Evolutionary conservation across 2,888 invertebrate genomes (phyloP).

Genomic region (Sinhomidia bicolor): DNA sequence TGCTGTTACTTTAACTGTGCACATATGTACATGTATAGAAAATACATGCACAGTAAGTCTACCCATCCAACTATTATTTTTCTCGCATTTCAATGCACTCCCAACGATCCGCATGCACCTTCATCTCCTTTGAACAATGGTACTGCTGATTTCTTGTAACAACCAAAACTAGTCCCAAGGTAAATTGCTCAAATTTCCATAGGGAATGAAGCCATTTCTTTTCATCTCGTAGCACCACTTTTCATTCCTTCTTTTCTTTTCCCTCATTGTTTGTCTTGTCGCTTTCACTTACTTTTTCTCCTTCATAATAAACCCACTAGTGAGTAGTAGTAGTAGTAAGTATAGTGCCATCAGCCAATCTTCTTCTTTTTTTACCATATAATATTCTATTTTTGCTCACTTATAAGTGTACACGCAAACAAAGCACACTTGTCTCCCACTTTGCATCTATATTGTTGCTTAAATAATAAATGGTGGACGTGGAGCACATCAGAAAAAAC

Average conservation of each 20-base stretch:
- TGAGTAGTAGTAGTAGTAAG: too few species aligned
- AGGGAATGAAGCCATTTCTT: slow-evolving; percentile 68
- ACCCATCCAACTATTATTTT: too few species aligned
- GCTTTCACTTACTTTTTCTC: slow-evolving; percentile 50
- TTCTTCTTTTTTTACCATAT: not conserved
- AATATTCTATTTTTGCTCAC: not conserved
- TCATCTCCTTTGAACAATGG: slow-evolving; percentile 62
- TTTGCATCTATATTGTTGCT: not conserved
- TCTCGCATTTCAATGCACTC: slow-evolving; percentile 2
- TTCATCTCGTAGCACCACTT: slow-evolving; percentile 42
- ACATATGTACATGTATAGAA: too few species aligned
- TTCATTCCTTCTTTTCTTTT: not conserved
- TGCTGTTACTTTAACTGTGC: not conserved
- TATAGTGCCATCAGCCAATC: not conserved
- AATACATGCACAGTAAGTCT: too few species aligned
- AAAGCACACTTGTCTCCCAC: not conserved
- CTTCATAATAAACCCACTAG: slow-evolving; percentile 18
- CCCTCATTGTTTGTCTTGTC: slow-evolving; percentile 56
- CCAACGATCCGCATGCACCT: slow-evolving; percentile 61
- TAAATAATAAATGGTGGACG: not conserved
- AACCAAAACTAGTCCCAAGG: slow-evolving; percentile 69
- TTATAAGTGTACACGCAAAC: too few species aligned
- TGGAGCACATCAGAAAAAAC: not conserved
- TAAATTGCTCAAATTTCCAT: slow-evolving; percentile 71
- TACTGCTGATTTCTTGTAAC: slow-evolving; percentile 62